A percentile compares a stretch with the other conserved stretches of the same genome.
Conservation (phyloP, 2,888 invertebrate species). For the Lydus trimaculatus region DNA sequence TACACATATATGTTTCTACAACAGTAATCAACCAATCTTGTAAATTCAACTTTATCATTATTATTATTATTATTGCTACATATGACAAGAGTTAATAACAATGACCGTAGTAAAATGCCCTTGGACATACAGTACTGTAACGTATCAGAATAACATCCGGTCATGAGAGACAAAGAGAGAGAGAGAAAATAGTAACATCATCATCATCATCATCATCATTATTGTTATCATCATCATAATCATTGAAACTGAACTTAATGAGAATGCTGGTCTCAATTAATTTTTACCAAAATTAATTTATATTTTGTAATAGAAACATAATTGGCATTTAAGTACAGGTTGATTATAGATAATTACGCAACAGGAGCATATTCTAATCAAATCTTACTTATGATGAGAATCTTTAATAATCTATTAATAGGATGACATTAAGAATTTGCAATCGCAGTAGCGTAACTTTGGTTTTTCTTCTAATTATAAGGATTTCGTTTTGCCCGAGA, state of each 20-base stretch:
- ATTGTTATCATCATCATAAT: not conserved
- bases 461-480: not conserved
- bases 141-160: slow-evolving; percentile 25
- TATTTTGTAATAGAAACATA: not conserved
- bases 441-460: not conserved
- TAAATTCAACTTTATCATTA: slow-evolving; percentile 7
- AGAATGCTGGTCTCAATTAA: slow-evolving; percentile 26
- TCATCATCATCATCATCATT: slow-evolving; percentile 4
- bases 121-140: slow-evolving; percentile 18
- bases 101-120: slow-evolving; percentile 28
- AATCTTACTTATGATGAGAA: not conserved
- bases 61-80: not conserved
- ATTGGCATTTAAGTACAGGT: not conserved
- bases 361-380: not conserved
- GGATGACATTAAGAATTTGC: not conserved
- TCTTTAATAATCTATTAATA: not conserved
- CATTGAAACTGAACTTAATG: slow-evolving; percentile 19
- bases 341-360: not conserved
- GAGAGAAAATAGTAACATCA: not conserved
- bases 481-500: no score
- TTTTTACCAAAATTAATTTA: slow-evolving; percentile 28
- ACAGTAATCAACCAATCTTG: not conserved
- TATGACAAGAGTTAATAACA: slow-evolving; percentile 18
- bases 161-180: not conserved
- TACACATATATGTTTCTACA: not conserved